These are phyloP conservation scores for Tipula confusa DNA, from an alignment of 2,888 invertebrate species.

Conservation along the genomic window DNA sequence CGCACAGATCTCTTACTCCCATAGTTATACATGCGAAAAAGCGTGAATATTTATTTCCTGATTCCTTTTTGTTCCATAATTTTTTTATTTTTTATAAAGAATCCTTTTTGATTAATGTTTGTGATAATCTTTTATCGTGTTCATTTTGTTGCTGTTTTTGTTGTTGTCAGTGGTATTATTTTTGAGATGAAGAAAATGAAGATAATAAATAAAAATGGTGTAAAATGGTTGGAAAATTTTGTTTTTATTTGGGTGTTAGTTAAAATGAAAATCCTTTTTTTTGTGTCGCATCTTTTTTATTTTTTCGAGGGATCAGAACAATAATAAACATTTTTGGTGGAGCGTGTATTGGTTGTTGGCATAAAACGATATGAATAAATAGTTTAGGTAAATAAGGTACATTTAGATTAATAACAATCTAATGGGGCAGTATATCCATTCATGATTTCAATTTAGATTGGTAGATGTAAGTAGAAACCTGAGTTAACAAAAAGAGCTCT, in stretches of 20 bases:
- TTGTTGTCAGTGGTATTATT: neutral
- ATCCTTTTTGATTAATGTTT: conserved; percentile 25
- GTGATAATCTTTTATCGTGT: conserved; percentile 9
- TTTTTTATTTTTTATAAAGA: neutral
- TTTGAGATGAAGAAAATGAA: conserved; percentile 12
- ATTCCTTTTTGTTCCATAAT: neutral
- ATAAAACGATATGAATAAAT: neutral
- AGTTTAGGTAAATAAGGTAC: neutral
- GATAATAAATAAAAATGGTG: conserved; percentile 25
- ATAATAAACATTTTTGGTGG: neutral
- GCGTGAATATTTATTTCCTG: conserved; percentile 20
- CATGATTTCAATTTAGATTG: too few species aligned
- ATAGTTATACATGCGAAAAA: neutral
- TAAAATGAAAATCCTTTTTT: conserved; percentile 12
- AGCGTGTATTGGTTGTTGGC: neutral
- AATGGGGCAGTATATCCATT: too few species aligned
- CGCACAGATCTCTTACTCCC: neutral
- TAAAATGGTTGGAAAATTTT: neutral
- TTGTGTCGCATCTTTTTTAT: too few species aligned
- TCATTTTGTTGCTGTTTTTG: neutral
- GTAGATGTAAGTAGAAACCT: too few species aligned
- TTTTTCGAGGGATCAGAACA: neutral
- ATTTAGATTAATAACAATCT: too few species aligned
- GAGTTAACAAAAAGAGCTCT: too few species aligned
- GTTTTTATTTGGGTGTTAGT: conserved; percentile 7